Percentiles rank a stretch among this genome's conserved stretches.
phyloP scores from a whole-genome alignment of 2,113 vertebrate genomes.

The Nyctereutes procyonoides region DNA sequence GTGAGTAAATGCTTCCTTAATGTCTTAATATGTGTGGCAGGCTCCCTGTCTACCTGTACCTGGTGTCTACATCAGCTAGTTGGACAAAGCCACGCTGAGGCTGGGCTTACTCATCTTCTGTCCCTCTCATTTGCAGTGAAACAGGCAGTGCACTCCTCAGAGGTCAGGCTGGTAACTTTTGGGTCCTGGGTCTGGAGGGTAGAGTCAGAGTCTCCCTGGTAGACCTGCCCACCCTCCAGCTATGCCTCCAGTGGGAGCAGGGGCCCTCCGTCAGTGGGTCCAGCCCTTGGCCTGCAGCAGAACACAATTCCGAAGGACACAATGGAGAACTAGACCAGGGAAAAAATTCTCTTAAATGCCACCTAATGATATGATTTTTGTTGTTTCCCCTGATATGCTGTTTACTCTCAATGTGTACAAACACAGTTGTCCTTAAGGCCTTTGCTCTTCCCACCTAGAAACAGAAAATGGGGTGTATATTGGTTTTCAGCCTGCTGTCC shows the following conservation, averaged over 20 bases:
- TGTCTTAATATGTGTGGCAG: background rate
- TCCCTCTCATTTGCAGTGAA: background rate
- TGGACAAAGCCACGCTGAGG: constrained; percentile 13
- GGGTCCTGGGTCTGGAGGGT: background rate
- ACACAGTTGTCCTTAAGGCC: constrained; percentile 16
- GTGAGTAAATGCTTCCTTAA: constrained; percentile 56
- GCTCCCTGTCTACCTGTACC: background rate
- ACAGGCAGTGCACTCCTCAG: background rate
- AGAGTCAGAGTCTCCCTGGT: background rate
- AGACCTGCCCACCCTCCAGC: background rate
- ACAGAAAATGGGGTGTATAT: constrained; percentile 21
- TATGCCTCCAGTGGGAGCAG: background rate
- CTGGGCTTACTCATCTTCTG: background rate
- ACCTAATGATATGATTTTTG: background rate
- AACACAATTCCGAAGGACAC: constrained; percentile 34
- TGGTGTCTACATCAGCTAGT: background rate
- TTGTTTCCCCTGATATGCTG: background rate
- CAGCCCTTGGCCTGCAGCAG: background rate
- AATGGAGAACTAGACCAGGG: constrained; percentile 37
- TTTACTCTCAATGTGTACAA: constrained; percentile 50
- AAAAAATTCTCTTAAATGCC: constrained; percentile 8
- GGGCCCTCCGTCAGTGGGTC: background rate
- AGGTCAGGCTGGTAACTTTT: background rate
- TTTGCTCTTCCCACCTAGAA: background rate
- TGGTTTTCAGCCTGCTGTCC: constrained; percentile 56